A percentile compares a stretch with the other conserved stretches of the same genome.
Evolutionary conservation across 2,888 invertebrate genomes (phyloP).

Genomic region (Ormyrus nitidulus): DNA sequence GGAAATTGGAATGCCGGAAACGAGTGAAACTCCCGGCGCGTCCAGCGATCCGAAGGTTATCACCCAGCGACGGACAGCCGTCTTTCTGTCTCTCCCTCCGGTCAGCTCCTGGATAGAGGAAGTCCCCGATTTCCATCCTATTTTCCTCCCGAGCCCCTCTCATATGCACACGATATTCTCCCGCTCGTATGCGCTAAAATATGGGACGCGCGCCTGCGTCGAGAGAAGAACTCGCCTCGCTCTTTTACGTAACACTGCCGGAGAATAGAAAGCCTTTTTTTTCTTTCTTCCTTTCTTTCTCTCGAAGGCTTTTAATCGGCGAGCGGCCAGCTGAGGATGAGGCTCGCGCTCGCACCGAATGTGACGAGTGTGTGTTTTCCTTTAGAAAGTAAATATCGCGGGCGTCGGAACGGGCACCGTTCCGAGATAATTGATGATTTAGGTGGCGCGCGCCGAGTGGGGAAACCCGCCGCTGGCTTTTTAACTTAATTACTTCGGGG

Average conservation of each 20-base stretch:
- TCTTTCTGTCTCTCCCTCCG: slow-evolving; percentile 11
- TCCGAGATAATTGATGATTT: too few species aligned
- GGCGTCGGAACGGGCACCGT: too few species aligned
- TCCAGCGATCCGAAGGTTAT: slow-evolving; percentile 7
- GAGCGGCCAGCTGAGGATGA: neutral
- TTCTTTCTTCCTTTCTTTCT: too few species aligned
- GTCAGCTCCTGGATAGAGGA: neutral
- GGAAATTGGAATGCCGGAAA: slow-evolving; percentile 45
- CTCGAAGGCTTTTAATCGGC: slow-evolving; percentile 25
- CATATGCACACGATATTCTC: slow-evolving; percentile 29
- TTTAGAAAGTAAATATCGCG: slow-evolving; percentile 43
- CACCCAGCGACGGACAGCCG: neutral
- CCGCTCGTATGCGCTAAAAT: too few species aligned
- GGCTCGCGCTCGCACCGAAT: neutral
- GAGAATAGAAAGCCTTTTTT: too few species aligned
- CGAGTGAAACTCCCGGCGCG: slow-evolving; percentile 33
- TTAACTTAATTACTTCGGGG: too few species aligned
- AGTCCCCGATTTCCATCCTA: neutral
- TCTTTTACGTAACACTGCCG: neutral
- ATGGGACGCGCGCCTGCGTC: too few species aligned
- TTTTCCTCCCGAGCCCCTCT: slow-evolving; percentile 4
- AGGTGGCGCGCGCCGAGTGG: too few species aligned
- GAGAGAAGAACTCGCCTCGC: neutral
- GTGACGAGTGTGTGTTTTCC: slow-evolving; percentile 1
- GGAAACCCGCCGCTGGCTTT: too few species aligned